Base-by-base conservation (phyloP, 2,113 vertebrate genomes). In the Sinocyclocheilus anophthalmus region DNA sequence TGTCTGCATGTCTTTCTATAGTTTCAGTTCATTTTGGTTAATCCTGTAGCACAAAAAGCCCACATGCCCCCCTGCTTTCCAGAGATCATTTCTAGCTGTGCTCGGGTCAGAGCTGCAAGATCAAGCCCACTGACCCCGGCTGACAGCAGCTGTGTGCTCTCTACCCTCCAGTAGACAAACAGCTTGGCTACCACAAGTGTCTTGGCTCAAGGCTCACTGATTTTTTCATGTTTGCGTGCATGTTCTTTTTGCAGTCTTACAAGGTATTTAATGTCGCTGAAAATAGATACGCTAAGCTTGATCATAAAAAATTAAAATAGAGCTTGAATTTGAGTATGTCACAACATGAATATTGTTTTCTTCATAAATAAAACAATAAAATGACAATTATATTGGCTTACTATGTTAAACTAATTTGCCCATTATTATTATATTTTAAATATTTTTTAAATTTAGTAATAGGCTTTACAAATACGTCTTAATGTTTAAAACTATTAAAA, bases 101-200 rank as follows among this genome's bases (percentile, higher is more conserved):
- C 65, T 33, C 14, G 30, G 87, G 83, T 82, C 84, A 85, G 33
- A 53, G 50, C 70, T 72, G 78, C 78, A 59, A 75, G 81, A 77
- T 81, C 55, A 73, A 80, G 78, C 13, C 76, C 53, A 37, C 30
- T 84, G 59, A 81, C 42, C 53, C 42, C n/a, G n/a, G 16, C 18
- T 57, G 69, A 53, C 81, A 69, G 76, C 81, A 84, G 76, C 80
- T 78, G 73, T 67, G 55, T 78, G 65, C 26, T 76, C 76, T 81
- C 48, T 80, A 76, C 59, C 72, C 85, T 76, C 70, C 26, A 67
- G 63, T 83, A 75, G n/a, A 57, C 88, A 70, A 84, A 84, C 85
- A 86, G 70, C 61, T 75, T 85, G 81, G 39, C 63, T 84, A 57
- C 78, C 81, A 81, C 48, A 76, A 81, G 85, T 83, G 84, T 81